Evolutionary conservation across 2,797 vertebrate genomes (phyloP), one percentile per base, ranked within the genome.

Genomic region (Syngnathus acus): DNA sequence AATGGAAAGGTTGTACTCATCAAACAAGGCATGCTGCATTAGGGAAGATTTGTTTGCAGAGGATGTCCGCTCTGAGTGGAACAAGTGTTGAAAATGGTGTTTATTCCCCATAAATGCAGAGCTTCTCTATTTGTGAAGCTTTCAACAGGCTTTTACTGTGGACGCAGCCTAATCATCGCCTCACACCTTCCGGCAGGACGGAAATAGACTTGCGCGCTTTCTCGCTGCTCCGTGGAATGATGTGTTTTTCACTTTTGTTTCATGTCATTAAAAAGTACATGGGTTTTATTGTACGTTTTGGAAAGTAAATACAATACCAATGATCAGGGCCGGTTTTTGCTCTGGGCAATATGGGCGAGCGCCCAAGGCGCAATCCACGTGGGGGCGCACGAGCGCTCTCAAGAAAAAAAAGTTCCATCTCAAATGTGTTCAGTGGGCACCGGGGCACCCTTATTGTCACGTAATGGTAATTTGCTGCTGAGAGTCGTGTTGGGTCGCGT

Each of bases 101-200:
- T 66, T 70, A 67, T 71, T 82, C 72, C 74, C 71, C 84, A 87
- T 91, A 90, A 90, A 91, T 79, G 67, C 72, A 62, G 75, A 65
- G 72, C 68, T 53, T 73, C 72, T 65, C 13, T 92, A 86, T 93
- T 92, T 93, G 91, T 91, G 73, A 79, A 90, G 91, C 90, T 92
- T 92, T 93, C 92, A 92, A 86, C 79, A 65, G 84, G 87, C 88
- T 91, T 90, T 91, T 90, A 92, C 53, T 26, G 21, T 65, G 57
- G 40, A 65, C 37, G 32, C 39, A n/a, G 37, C 43, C 39, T 53
- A 65, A 47, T 62, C 58, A 40, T 60, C 19, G 10, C 38, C 39
- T 60, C 55, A 57, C 55, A 57, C 55, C 32, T 37, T 57, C 58
- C 37, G 58, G 58, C 38, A 11, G 40, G 58, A 42, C 1, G 5